These are phyloP conservation scores for Lumbricus terrestris DNA, from an alignment of 2,888 invertebrate species.

Conservation along the genomic window DNA sequence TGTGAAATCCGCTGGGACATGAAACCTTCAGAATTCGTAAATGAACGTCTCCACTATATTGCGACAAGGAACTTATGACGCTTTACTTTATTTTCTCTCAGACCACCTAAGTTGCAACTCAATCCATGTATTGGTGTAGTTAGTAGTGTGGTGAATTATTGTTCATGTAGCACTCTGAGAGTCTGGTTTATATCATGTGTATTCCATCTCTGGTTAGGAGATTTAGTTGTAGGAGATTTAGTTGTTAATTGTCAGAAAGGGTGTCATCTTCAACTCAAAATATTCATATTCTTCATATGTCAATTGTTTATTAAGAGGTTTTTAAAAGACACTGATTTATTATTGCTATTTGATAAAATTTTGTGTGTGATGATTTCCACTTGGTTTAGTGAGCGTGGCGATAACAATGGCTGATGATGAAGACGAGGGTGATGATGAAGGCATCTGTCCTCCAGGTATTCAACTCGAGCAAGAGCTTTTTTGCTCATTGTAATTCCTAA, in stretches of 20 bases:
- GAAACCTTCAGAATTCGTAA: no score
- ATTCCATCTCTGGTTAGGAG: no score
- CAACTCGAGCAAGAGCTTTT: not conserved
- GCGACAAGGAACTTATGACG: not conserved
- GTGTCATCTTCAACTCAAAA: not conserved
- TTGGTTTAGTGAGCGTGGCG: conserved; percentile 48
- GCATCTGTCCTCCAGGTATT: conserved; percentile 60
- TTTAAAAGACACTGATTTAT: not conserved
- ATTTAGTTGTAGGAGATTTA: no score
- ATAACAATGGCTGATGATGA: conserved; percentile 59
- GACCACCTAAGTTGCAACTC: not conserved
- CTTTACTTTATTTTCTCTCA: not conserved
- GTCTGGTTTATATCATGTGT: not conserved
- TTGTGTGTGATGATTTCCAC: not conserved
- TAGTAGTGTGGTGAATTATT: no score
- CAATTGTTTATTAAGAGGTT: no score
- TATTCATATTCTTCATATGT: not conserved
- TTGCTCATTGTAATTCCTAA: not conserved
- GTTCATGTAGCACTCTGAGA: not conserved
- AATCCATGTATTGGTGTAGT: not conserved
- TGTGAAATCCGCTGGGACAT: no score
- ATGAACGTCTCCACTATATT: not conserved
- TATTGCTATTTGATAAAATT: not conserved
- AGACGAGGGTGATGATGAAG: conserved; percentile 47
- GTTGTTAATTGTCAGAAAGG: not conserved